phyloP scores from a whole-genome alignment of 2,113 vertebrate genomes.

The Oryzias celebensis region DNA sequence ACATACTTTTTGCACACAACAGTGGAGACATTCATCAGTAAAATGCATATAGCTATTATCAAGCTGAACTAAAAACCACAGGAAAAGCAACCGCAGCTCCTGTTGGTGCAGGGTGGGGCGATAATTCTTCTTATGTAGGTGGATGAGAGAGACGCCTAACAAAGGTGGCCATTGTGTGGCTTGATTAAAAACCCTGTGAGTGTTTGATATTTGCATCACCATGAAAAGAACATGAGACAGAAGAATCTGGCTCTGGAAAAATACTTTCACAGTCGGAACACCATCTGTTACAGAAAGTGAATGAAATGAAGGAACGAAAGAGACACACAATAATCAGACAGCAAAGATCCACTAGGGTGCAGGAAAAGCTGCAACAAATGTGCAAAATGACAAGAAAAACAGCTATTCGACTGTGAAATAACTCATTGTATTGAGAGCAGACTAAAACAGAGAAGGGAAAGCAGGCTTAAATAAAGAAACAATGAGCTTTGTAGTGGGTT shows the following conservation, averaged over 20 bases:
- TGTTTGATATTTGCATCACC: constrained; percentile 50
- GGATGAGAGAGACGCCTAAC: constrained; percentile 35
- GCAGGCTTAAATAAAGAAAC: constrained; percentile 40
- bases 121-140: constrained; percentile 26
- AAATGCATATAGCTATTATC: not conserved
- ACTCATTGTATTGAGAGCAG: constrained; percentile 14
- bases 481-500: no score
- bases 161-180: constrained; percentile 59
- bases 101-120: constrained; percentile 12
- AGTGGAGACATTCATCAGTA: no score
- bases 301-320: constrained; percentile 15
- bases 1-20: no score
- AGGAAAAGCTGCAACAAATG: constrained; percentile 17
- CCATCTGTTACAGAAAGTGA: constrained; percentile 17
- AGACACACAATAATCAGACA: constrained; percentile 26
- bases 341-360: constrained; percentile 25
- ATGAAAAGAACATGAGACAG: constrained; percentile 22
- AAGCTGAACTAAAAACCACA: not conserved
- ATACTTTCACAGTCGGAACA: constrained; percentile 18
- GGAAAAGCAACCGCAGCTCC: constrained; percentile 3
- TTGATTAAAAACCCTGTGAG: constrained; percentile 55
- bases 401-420: constrained; percentile 36
- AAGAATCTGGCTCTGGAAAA: constrained; percentile 13
- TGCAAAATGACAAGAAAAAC: constrained; percentile 25
- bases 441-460: constrained; percentile 39